These are phyloP conservation scores for Spatulosminthurus flaviceps DNA, from an alignment of 2,888 invertebrate species.

Conservation along the genomic window DNA sequence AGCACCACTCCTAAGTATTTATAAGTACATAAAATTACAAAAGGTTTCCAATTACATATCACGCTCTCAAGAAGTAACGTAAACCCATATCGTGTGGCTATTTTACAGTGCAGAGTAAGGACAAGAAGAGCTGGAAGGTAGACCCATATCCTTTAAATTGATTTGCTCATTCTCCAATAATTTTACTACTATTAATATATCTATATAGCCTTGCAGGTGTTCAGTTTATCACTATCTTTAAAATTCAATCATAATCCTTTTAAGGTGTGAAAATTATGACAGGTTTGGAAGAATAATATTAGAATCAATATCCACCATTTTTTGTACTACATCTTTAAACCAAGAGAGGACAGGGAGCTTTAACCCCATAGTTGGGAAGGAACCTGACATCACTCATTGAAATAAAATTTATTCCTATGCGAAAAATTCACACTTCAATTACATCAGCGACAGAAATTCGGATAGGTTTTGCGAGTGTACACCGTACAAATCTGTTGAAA, in stretches of 20 bases:
- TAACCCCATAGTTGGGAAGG: no score
- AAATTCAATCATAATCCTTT: background rate
- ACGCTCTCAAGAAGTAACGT: background rate
- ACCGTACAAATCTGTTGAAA: no score
- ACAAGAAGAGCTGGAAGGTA: background rate
- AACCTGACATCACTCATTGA: no score
- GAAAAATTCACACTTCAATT: no score
- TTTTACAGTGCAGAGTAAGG: background rate
- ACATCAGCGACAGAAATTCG: no score
- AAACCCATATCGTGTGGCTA: background rate
- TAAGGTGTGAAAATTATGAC: background rate
- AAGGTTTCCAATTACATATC: background rate
- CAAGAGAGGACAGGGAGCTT: no score
- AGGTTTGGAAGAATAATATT: background rate
- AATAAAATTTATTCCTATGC: no score
- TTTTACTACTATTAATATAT: no score
- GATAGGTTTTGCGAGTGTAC: no score
- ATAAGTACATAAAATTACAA: background rate
- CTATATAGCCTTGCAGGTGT: background rate
- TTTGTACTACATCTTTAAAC: no score
- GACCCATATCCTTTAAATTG: background rate
- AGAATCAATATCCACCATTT: background rate
- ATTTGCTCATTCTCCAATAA: background rate
- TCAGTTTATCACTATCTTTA: conserved; percentile 3
- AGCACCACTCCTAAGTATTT: background rate